Base-by-base conservation (phyloP, 23 tunicate genomes). In the Botrylloides violaceus region DNA sequence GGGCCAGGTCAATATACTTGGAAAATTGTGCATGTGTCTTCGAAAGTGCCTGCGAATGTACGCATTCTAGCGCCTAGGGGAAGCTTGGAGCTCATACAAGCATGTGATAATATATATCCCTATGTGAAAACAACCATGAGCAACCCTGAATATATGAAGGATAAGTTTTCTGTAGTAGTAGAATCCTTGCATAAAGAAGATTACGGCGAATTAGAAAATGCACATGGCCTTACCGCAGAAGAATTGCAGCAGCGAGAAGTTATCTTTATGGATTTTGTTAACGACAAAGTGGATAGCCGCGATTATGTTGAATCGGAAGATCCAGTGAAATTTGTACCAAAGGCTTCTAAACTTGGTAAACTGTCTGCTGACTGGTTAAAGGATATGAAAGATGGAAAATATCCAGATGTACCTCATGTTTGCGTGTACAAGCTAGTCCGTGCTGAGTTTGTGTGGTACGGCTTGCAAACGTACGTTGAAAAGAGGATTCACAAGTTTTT, bases 91-190 rank as follows among this genome's bases (percentile, higher is more conserved):
- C 23, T 82, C 27, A 4, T 26, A 12, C 88, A 83, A 63, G 47
- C 76, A 77, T 84, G 79, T 20, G 56, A 79, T 75, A 83, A 88
- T 64, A 79, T 70, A 6, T 83, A 83, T 39, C 96, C 89, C 22
- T 56, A 88, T 29, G 68, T 75, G 22, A 83, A 77, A 38, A 83
- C 96, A n/a, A 78, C 62, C 1, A 24, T 86, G n/a, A 75, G 81
- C 0, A 86, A 86, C 53, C 53, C 53, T 15, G 75, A 29, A 2
- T 85, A 85, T 63, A 65, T 85, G 94, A 70, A 70, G 60, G 85
- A 65, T 3, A 39, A 38, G 29, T 85, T 85, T 66, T 49, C 37
- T 53, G 50, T 85, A n/a, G 6, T 33, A 34, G 65, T 85, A 22
- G 36, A 73, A 32, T 57, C 85, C 2, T 15, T 64, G 20, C 61